Percentiles rank a stretch among this genome's conserved stretches.
Conservation (phyloP, 2,113 vertebrate genomes). For the Neoarius graeffei region DNA sequence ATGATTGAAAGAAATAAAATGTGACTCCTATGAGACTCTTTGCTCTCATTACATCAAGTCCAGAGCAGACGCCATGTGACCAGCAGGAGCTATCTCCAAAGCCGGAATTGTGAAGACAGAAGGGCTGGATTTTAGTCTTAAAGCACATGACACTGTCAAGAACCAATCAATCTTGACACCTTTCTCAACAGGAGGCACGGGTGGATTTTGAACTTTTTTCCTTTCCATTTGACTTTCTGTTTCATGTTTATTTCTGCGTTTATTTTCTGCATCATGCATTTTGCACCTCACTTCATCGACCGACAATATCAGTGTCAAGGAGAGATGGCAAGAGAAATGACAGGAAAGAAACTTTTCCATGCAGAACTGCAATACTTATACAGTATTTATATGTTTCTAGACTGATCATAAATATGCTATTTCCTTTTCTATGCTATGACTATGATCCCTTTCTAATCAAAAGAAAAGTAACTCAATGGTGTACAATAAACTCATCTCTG, state of each 20-base stretch:
- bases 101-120: not conserved
- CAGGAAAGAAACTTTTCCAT: not conserved
- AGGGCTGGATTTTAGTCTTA: not conserved
- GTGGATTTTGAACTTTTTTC: not conserved
- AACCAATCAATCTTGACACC: not conserved
- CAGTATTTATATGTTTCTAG: too few relatives aligned
- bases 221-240: not conserved
- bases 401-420: not conserved
- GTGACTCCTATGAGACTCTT: conserved; percentile 1
- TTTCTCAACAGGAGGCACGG: not conserved
- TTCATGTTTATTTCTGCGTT: not conserved
- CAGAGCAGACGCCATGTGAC: not conserved
- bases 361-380: not conserved
- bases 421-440: too few relatives aligned
- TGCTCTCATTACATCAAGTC: not conserved
- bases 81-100: conserved; percentile 13
- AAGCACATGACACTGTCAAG: not conserved
- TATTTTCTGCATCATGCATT: not conserved
- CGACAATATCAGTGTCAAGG: not conserved
- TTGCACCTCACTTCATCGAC: not conserved
- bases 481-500: not conserved
- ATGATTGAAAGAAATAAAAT: not conserved
- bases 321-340: not conserved
- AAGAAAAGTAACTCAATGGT: not conserved
- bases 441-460: not conserved